phyloP scores from a whole-genome alignment of 2,888 invertebrate species.

The Peribatodes rhomboidaria region DNA sequence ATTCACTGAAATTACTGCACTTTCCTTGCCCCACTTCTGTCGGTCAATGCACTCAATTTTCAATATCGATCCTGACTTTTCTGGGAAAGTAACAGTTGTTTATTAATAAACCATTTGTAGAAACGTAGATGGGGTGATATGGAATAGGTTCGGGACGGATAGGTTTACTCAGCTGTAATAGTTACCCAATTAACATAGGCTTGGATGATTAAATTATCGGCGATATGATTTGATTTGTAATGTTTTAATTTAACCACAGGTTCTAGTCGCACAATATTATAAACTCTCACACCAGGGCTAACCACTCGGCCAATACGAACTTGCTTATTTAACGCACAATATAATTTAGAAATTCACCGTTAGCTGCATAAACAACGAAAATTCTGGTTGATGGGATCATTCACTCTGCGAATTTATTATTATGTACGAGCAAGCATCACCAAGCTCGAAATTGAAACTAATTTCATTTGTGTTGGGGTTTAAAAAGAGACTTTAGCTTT shows the following conservation, averaged over 20 bases:
- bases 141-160: background rate
- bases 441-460: background rate
- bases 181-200: background rate
- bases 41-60: slow-evolving; percentile 46
- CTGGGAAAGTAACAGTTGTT: slow-evolving; percentile 19
- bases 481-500: too few relatives aligned
- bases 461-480: background rate
- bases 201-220: background rate
- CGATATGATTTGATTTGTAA: too few relatives aligned
- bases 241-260: background rate
- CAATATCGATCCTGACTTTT: slow-evolving; percentile 40
- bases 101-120: slow-evolving; percentile 7
- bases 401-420: slow-evolving; percentile 1
- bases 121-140: background rate
- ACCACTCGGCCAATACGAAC: too few relatives aligned
- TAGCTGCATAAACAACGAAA: background rate
- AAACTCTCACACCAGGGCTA: too few relatives aligned
- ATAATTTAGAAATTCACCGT: background rate
- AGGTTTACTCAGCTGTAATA: background rate
- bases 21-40: slow-evolving; percentile 52
- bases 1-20: slow-evolving; percentile 70
- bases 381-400: background rate
- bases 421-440: background rate
- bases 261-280: too few relatives aligned
- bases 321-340: too few relatives aligned